These are phyloP conservation scores for Drosophila affinis DNA, from an alignment of 2,888 invertebrate genomes.

Conservation along the genomic window DNA sequence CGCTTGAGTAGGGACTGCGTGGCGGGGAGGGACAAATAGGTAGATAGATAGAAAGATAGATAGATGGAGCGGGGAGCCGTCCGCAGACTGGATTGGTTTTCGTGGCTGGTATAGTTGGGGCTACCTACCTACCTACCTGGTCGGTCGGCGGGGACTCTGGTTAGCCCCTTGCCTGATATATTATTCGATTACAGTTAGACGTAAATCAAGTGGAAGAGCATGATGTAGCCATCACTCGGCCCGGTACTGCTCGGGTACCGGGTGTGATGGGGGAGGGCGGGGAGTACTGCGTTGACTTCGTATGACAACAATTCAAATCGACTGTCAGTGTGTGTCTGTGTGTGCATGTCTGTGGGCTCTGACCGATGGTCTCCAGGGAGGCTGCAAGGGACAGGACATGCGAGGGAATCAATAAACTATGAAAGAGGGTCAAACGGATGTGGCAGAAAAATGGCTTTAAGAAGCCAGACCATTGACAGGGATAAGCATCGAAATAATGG, in stretches of 20 bases:
- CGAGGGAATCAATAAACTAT: slow-evolving; percentile 9
- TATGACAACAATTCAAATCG: slow-evolving; percentile 37
- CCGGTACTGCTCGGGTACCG: background rate
- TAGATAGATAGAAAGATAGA: background rate
- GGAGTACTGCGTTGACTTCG: slow-evolving; percentile 30
- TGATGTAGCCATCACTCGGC: slow-evolving; percentile 69
- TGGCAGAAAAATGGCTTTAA: background rate
- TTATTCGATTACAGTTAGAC: slow-evolving; percentile 78
- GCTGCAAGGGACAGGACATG: background rate
- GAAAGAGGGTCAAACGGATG: slow-evolving; percentile 17
- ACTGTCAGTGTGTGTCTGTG: slow-evolving; percentile 2
- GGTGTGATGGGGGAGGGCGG: background rate
- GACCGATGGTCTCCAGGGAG: slow-evolving; percentile 19
- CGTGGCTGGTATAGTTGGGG: slow-evolving; percentile 37
- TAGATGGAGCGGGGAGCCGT: slow-evolving; percentile 2
- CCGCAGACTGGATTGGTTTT: slow-evolving; percentile 38
- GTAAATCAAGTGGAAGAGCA: slow-evolving; percentile 76
- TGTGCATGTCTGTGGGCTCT: slow-evolving; percentile 1
- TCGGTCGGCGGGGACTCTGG: slow-evolving; percentile 6
- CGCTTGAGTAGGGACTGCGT: slow-evolving; percentile 1
- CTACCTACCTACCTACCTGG: slow-evolving; percentile 2
- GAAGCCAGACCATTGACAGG: background rate
- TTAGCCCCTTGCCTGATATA: slow-evolving; percentile 67
- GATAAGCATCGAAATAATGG: background rate
- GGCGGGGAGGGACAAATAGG: background rate